Conservation (phyloP, 2,113 vertebrate genomes). For the Bothrops jararaca region DNA sequence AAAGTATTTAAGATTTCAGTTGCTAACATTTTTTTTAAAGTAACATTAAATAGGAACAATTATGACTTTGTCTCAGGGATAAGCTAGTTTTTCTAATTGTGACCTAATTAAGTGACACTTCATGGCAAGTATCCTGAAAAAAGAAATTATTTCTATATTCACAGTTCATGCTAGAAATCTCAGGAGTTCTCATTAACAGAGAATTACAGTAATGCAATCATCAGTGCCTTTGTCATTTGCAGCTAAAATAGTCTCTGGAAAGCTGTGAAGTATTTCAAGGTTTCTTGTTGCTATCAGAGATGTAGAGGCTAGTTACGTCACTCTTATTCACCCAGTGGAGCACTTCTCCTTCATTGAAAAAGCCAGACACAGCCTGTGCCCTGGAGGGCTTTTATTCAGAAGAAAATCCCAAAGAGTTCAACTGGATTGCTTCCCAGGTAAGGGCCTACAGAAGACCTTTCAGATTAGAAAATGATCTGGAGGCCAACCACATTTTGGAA, state of each 20-base stretch:
- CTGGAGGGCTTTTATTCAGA: not conserved
- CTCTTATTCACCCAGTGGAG: not conserved
- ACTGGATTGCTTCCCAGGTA: too few species aligned
- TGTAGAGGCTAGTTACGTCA: conserved; percentile 14
- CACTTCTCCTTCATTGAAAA: conserved; percentile 8
- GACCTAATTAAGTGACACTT: conserved; percentile 49
- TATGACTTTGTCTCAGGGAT: conserved; percentile 31
- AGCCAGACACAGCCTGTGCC: not conserved
- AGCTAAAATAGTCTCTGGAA: conserved; percentile 47
- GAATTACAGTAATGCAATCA: conserved; percentile 48
- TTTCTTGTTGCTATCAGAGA: conserved; percentile 38
- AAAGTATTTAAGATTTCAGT: conserved; percentile 39
- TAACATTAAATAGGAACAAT: conserved; percentile 42
- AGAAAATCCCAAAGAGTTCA: not conserved
- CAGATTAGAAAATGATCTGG: not conserved
- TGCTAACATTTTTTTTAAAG: conserved; percentile 19
- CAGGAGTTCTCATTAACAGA: conserved; percentile 60
- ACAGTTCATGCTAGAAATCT: conserved; percentile 45
- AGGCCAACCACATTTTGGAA: not conserved
- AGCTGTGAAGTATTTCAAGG: conserved; percentile 47
- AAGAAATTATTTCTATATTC: conserved; percentile 48
- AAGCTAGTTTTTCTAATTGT: conserved; percentile 46
- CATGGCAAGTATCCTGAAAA: conserved; percentile 45
- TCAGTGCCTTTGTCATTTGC: conserved; percentile 55
- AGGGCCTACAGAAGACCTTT: not conserved